Evolutionary conservation across 2,113 vertebrate species (phyloP).

Genomic region (Labeo catla): DNA sequence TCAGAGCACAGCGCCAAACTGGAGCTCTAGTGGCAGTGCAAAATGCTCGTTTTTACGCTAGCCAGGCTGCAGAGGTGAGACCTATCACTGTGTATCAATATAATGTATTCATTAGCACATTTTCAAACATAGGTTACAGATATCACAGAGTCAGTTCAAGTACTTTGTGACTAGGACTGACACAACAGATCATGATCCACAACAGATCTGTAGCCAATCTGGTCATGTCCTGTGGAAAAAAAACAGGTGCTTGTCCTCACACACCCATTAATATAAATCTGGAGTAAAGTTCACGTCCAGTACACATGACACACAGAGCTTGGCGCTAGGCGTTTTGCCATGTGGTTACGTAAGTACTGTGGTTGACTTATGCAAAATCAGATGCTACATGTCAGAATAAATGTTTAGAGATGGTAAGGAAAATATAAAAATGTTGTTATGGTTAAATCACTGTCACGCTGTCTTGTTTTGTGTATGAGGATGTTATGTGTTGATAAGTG

Average conservation of each 20-base stretch:
- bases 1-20: conserved; percentile 64
- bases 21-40: conserved; percentile 53
- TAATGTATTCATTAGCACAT: not conserved
- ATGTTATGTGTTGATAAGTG: not conserved
- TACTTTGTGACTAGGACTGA: not conserved
- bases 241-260: conserved; percentile 8
- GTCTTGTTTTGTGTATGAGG: not conserved
- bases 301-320: conserved; percentile 61
- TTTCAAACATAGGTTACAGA: not conserved
- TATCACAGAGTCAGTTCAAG: not conserved
- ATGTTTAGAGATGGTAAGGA: not conserved
- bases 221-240: not conserved
- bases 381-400: not conserved
- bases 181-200: not conserved
- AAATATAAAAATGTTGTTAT: not conserved
- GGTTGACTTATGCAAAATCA: not conserved
- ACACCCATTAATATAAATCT: conserved; percentile 52
- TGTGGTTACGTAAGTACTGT: not conserved
- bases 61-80: conserved; percentile 73
- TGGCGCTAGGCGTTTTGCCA: not conserved
- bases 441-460: not conserved
- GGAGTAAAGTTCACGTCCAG: conserved; percentile 71
- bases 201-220: not conserved
- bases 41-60: conserved; percentile 69
- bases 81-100: accelerated